Conservation (phyloP, 1,140 invertebrate genomes). For the Diploscapter pachys region DNA sequence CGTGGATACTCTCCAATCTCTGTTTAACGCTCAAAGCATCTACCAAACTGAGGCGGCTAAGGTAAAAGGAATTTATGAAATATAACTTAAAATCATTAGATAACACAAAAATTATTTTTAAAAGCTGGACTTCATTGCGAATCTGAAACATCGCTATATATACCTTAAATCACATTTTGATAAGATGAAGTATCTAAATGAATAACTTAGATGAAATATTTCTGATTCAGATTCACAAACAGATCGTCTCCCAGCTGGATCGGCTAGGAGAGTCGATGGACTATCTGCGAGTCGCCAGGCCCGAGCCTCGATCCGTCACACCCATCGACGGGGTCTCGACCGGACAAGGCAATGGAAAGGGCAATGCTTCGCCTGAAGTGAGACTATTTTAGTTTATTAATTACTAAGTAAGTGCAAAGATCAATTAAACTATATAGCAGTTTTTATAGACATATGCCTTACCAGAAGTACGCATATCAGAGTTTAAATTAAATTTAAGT, state of each 20-base stretch:
- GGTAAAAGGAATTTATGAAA: constrained; percentile 13
- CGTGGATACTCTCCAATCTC: constrained; percentile 36
- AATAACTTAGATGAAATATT: too few relatives aligned
- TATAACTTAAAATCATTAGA: not conserved
- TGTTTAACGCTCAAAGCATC: constrained; percentile 36
- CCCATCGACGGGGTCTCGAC: constrained; percentile 26
- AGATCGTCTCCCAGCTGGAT: constrained; percentile 36
- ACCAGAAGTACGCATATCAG: not conserved
- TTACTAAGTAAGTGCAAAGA: constrained; percentile 4
- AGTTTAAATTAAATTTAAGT: not conserved
- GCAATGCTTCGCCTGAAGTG: not conserved
- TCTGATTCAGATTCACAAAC: constrained; percentile 32
- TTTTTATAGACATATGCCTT: not conserved
- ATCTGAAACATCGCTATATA: not conserved
- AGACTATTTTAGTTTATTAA: not conserved
- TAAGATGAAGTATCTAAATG: not conserved
- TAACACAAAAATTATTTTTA: not conserved
- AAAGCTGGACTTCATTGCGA: not conserved
- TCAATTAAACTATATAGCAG: constrained; percentile 5
- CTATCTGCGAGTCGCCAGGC: constrained; percentile 31
- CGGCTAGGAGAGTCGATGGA: constrained; percentile 38
- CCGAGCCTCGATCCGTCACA: constrained; percentile 27
- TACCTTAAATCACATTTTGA: not conserved
- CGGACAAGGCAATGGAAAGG: not conserved
- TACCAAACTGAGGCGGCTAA: constrained; percentile 36